Percentiles rank a stretch among this genome's conserved stretches.
Conservation (phyloP, 2,113 vertebrate species). For the Galeopterus variegatus region DNA sequence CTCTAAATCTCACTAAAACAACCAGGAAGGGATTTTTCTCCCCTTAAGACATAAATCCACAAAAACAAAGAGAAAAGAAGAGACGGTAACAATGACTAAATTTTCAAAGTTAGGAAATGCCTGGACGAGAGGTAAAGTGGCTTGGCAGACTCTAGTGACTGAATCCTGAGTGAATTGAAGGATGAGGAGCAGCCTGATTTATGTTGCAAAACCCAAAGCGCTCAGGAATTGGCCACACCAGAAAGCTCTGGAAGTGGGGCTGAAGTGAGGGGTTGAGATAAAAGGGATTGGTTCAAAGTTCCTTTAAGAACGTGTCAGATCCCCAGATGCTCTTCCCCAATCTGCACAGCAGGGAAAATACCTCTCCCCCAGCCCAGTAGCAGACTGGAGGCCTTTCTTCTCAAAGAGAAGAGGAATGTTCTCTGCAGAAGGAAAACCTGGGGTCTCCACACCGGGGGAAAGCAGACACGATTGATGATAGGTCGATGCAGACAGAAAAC, state of each 20-base stretch:
- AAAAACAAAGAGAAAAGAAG: background rate
- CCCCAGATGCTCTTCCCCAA: background rate
- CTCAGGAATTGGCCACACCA: background rate
- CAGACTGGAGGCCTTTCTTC: background rate
- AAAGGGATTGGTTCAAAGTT: background rate
- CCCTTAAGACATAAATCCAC: background rate
- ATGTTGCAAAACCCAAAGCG: background rate
- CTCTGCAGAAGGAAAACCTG: background rate
- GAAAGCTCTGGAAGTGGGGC: background rate
- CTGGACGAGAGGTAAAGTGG: background rate
- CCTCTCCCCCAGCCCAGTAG: background rate
- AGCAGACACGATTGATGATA: background rate
- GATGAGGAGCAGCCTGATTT: background rate
- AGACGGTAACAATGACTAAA: background rate
- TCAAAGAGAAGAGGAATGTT: background rate
- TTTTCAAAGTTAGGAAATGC: slow-evolving; percentile 41
- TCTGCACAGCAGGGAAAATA: background rate
- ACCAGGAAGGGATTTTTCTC: background rate
- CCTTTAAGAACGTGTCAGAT: slow-evolving; percentile 18
- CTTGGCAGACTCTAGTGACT: background rate
- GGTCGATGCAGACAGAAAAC: background rate
- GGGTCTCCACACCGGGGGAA: background rate
- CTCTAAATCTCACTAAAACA: slow-evolving; percentile 32
- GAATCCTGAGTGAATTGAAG: background rate
- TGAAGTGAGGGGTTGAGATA: background rate